Evolutionary conservation across 2,113 vertebrate genomes (phyloP), one percentile per base, ranked within the genome.

Genomic region (Syngnathus typhle): DNA sequence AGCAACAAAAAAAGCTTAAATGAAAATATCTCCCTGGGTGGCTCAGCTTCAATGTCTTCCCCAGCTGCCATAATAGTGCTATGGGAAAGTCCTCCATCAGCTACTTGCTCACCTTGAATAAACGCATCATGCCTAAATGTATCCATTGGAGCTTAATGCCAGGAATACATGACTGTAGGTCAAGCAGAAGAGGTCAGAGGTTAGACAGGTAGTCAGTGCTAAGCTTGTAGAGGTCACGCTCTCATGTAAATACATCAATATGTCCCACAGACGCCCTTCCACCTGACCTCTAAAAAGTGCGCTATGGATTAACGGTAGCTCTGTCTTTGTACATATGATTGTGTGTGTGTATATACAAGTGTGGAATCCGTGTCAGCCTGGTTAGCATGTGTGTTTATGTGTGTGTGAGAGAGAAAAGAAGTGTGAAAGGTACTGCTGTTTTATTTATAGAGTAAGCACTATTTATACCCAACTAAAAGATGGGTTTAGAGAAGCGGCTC

Each of bases 381-480:
- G 71, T 63, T 46, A 21, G 37, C 44, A 60, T 55, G 32, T 72
- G 69, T 54, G 63, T 60, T 61, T 65, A 47, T 52, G 54, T 47
- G 65, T 61, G 74, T 27, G 43, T n/a, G 36, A 21, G 19, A 15
- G 18, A 41, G 37, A 44, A 70, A 44, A 70, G 10, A 68, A 44
- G 85, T 68, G 84, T 75, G 71, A 85, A 87, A 86, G 85, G 84
- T 88, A 79, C 82, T 81, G 76, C 80, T 85, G 84, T 87, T 88
- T 86, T 89, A 88, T 89, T 88, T 89, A 89, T 89, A 87, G 88
- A 85, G 78, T 65, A 8, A 82, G 74, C 18, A 71, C 88, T 89
- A 87, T 88, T 89, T 89, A 88, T 88, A 88, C 82, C 82, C 65
- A 76, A 88, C 86, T 77, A 79, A 87, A 87, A 89, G 86, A 89